Base-by-base conservation (phyloP, 2,888 invertebrate species). In the Xylota sylvarum region DNA sequence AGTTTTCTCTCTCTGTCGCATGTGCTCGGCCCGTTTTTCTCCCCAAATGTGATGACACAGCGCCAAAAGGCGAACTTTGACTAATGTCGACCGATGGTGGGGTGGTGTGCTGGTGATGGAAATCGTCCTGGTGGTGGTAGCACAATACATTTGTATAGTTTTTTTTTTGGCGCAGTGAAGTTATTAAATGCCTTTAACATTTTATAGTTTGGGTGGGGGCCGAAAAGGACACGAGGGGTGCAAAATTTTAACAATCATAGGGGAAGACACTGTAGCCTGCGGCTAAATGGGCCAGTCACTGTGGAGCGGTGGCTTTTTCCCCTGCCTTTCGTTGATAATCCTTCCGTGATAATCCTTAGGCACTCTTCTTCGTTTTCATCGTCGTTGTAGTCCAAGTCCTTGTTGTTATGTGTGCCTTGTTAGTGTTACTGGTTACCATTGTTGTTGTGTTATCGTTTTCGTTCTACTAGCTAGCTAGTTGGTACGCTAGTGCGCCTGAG, bases 21-120 rank as follows among this genome's bases (percentile, higher is more conserved):
- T 37, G 0, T 12, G 48, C 27, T 43, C 37, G 10, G 5, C 48
- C 27, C 35, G 10, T 10, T 50, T 50, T 17, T 56, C 52, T 46
- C 43, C 46, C 55, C 14, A 55, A 69, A 73, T 56, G 80, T 78
- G 86, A 86, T 86, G 86, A 86, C 86, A 86, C 86, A 86, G 60
- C 77, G 77, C 86, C 86, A 82, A 86, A 86, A 82, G 86, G 86
- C 82, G 69, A 86, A 72, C 86, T 77, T 86, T 86, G 82, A 86
- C 86, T 86, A 81, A 86, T 86, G 86, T 76, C 73, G 72, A 73
- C 67, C 60, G 30, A n/a, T 37, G 37, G 37, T 17, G 30, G 55
- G 73, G 43, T 55, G 52, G 62, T 40, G 40, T 3, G 50, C 27
- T 70, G 60, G 32, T 46, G 55, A 58, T 17, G 30, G 55, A 27